Evolutionary conservation across 2,797 vertebrate genomes (phyloP).

Genomic region (Apogon talboti): DNA sequence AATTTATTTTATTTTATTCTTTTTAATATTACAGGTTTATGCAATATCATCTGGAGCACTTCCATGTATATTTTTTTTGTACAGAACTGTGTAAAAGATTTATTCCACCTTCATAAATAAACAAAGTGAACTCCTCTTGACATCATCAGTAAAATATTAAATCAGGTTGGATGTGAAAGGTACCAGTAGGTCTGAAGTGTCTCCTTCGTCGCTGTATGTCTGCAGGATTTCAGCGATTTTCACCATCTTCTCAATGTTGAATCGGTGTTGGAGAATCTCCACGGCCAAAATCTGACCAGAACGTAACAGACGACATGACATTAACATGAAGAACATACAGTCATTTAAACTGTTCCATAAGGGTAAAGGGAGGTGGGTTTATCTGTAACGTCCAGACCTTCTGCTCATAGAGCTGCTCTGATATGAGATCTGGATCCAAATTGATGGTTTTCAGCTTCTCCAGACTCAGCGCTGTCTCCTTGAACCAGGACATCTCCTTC

Average conservation of each 20-base stretch:
- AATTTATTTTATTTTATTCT: no score
- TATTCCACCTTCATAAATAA: no score
- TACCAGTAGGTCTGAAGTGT: conserved; percentile 78
- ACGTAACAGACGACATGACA: conserved; percentile 4
- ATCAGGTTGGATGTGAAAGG: no score
- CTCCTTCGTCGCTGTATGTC: conserved; percentile 80
- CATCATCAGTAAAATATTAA: no score
- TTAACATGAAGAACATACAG: not conserved
- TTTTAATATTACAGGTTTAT: no score
- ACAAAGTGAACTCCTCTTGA: no score
- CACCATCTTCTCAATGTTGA: conserved; percentile 87
- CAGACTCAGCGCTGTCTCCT: conserved; percentile 73
- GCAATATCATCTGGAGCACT: no score
- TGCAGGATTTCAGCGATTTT: conserved; percentile 83
- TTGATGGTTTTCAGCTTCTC: conserved; percentile 79
- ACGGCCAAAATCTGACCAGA: conserved; percentile 85
- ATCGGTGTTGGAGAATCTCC: conserved; percentile 89
- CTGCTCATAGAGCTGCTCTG: conserved; percentile 86
- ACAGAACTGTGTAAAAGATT: no score
- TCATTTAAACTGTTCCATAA: no score
- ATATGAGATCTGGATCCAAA: conserved; percentile 80
- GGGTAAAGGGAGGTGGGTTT: no score
- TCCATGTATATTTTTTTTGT: no score
- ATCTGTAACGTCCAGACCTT: conserved; percentile 85
- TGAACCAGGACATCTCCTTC: conserved; percentile 82